Evolutionary conservation across 2,888 invertebrate genomes (phyloP).

Genomic region (Lissocephala sabroskyi): DNA sequence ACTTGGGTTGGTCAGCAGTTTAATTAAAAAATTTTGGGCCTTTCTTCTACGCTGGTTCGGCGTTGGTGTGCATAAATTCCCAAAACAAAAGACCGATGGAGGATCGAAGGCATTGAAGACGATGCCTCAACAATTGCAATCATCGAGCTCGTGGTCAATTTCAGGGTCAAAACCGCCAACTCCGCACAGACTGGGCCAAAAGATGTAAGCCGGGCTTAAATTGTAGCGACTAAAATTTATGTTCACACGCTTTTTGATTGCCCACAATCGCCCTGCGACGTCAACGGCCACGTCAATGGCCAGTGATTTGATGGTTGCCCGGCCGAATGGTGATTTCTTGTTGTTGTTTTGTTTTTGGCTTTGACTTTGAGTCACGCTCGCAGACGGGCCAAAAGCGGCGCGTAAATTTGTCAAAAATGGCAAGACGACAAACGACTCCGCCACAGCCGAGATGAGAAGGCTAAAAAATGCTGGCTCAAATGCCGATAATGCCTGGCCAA

Average conservation of each 20-base stretch:
- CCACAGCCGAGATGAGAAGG: conserved; percentile 10
- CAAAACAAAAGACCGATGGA: conserved; percentile 53
- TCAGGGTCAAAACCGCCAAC: conserved; percentile 54
- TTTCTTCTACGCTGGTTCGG: conserved; percentile 1
- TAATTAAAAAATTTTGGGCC: conserved; percentile 59
- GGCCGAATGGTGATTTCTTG: conserved; percentile 4
- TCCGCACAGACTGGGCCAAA: too few species aligned
- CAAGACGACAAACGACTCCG: conserved; percentile 26
- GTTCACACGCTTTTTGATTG: conserved; percentile 54
- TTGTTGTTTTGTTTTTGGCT: too few species aligned
- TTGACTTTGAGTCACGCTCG: conserved; percentile 7
- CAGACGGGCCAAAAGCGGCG: conserved; percentile 4
- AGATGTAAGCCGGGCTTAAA: conserved; percentile 43
- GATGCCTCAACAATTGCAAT: background rate
- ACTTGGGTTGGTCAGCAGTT: too few species aligned
- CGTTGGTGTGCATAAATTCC: conserved; percentile 56
- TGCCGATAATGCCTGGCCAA: conserved; percentile 14
- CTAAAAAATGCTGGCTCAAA: conserved; percentile 10
- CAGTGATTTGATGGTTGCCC: conserved; percentile 12
- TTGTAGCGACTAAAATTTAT: conserved; percentile 35
- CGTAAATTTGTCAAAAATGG: conserved; percentile 41
- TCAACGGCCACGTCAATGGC: conserved; percentile 24
- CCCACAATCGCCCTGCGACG: conserved; percentile 46
- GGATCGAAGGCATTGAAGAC: conserved; percentile 24
- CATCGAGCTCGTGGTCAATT: conserved; percentile 12